Evolutionary conservation across 2,888 invertebrate species (phyloP).

Genomic region (Acanthacorydalis orientalis): DNA sequence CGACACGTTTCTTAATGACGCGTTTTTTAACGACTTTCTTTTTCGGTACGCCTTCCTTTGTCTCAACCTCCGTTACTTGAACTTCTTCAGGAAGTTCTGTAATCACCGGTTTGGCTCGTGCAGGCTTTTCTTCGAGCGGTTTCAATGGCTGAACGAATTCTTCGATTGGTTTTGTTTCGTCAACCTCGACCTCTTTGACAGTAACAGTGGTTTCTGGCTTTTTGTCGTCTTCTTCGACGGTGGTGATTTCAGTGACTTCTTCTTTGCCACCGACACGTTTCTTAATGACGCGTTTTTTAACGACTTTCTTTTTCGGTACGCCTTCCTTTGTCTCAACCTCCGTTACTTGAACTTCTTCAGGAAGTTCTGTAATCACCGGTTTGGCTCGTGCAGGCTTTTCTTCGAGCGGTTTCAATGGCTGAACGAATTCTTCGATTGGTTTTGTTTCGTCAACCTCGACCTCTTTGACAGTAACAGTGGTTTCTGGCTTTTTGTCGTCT

Average conservation of each 20-base stretch:
- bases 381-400: slow-evolving; percentile 14
- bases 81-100: slow-evolving; percentile 13
- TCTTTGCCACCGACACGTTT: slow-evolving; percentile 16
- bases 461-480: slow-evolving; percentile 17
- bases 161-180: slow-evolving; percentile 9
- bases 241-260: slow-evolving; percentile 25
- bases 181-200: slow-evolving; percentile 16
- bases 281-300: slow-evolving; percentile 14
- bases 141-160: neutral
- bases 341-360: slow-evolving; percentile 18
- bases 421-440: slow-evolving; percentile 13
- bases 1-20: slow-evolving; percentile 13
- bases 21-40: slow-evolving; percentile 11
- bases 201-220: slow-evolving; percentile 19
- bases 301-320: slow-evolving; percentile 15
- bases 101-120: slow-evolving; percentile 6
- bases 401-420: slow-evolving; percentile 10
- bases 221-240: slow-evolving; percentile 15
- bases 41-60: slow-evolving; percentile 14
- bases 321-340: slow-evolving; percentile 19
- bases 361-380: slow-evolving; percentile 15
- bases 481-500: slow-evolving; percentile 25
- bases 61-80: slow-evolving; percentile 16
- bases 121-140: slow-evolving; percentile 5
- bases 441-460: slow-evolving; percentile 12